Conservation (phyloP, 2,797 vertebrate species). For the Onychomys leucogaster region DNA sequence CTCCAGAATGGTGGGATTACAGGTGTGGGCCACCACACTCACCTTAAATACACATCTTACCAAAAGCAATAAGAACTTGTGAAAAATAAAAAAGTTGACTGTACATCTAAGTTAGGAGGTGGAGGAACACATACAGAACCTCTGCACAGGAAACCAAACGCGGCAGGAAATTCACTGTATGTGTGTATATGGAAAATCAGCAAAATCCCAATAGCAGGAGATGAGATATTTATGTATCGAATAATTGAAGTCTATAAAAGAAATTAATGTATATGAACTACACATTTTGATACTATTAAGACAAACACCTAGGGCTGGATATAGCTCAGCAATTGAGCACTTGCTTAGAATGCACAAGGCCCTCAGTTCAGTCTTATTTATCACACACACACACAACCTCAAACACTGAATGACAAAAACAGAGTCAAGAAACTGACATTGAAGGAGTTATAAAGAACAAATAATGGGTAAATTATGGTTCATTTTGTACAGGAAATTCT, state of each 20-base stretch:
- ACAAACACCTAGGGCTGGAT: neutral
- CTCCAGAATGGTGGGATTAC: too few relatives aligned
- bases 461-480: neutral
- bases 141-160: neutral
- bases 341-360: neutral
- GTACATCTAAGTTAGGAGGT: neutral
- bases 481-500: neutral
- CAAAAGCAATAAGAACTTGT: neutral
- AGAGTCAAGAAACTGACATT: neutral
- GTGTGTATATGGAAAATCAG: neutral
- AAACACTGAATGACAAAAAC: neutral
- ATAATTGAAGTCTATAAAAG: neutral
- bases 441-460: neutral
- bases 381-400: neutral
- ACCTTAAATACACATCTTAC: neutral
- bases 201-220: neutral
- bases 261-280: neutral
- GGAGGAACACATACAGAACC: neutral
- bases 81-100: neutral
- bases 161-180: neutral
- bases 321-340: too few relatives aligned
- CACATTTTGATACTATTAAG: neutral
- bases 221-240: neutral
- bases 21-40: too few relatives aligned
- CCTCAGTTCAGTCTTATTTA: neutral